Evolutionary conservation across 2,113 vertebrate species (phyloP).

Genomic region (Catharus fuscescens): DNA sequence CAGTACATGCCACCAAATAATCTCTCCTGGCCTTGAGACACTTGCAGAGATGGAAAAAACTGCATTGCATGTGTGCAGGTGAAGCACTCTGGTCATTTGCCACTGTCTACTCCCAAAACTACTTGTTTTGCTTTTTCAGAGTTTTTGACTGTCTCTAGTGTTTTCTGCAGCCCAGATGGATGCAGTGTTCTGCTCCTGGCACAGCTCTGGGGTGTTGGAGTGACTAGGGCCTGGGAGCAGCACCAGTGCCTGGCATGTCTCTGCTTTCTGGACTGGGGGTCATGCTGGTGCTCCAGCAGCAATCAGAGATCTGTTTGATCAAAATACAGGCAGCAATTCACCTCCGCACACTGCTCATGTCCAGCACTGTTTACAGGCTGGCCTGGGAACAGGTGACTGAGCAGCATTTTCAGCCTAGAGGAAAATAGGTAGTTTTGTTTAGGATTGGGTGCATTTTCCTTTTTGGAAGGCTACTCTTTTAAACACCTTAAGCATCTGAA

Average conservation of each 20-base stretch:
- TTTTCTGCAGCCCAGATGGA: rapidly evolving
- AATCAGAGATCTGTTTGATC: not conserved
- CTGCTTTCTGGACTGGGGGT: not conserved
- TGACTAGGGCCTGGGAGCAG: not conserved
- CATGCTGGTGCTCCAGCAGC: not conserved
- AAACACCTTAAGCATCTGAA: not conserved
- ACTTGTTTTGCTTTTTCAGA: not conserved
- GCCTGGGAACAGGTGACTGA: not conserved
- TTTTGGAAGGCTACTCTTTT: not conserved
- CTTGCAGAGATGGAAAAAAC: not conserved
- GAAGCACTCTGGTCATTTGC: not conserved
- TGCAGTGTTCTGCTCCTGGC: not conserved
- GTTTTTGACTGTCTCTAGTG: not conserved
- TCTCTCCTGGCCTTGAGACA: not conserved
- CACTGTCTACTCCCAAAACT: not conserved
- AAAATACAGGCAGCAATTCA: not conserved
- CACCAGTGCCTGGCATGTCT: not conserved
- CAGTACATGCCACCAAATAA: not conserved
- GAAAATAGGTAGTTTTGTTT: not conserved
- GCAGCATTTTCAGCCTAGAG: not conserved
- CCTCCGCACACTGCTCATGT: not conserved
- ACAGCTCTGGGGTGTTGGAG: not conserved
- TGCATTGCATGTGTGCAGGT: not conserved
- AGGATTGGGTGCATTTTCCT: not conserved
- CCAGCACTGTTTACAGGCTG: not conserved